phyloP scores from a whole-genome alignment of 2,797 vertebrate species.

The Falco biarmicus region DNA sequence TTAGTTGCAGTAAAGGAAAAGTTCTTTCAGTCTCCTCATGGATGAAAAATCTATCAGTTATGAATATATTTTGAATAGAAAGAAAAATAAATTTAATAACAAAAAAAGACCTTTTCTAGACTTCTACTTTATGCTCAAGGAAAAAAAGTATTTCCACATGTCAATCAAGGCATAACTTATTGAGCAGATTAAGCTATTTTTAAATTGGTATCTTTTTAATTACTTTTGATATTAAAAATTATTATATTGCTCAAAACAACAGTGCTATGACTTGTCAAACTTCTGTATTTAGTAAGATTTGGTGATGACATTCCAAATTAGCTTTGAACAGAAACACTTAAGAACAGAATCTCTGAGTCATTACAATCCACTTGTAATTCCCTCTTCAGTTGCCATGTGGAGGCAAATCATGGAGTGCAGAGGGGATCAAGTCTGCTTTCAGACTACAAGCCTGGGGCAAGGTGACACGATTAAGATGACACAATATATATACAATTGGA shows the following conservation, averaged over 20 bases:
- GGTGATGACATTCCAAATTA: not conserved
- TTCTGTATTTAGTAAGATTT: not conserved
- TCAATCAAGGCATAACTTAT: not conserved
- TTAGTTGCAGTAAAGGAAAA: not conserved
- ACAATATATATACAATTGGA: not conserved
- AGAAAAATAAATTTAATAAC: not conserved
- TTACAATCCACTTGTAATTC: not conserved
- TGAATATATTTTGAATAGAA: not conserved
- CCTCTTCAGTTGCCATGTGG: not conserved
- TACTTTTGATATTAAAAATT: not conserved
- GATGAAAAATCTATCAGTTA: not conserved
- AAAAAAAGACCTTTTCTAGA: not conserved
- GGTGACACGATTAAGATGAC: not conserved
- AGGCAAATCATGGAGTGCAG: not conserved
- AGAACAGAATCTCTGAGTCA: not conserved
- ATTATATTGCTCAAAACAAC: not conserved
- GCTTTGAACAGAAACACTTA: not conserved
- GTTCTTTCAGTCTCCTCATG: not conserved
- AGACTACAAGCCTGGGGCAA: not conserved
- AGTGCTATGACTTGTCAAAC: not conserved
- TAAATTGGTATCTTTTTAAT: not conserved
- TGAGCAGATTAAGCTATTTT: not conserved
- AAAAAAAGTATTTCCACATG: not conserved
- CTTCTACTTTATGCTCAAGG: not conserved
- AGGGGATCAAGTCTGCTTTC: not conserved